Evolutionary conservation across 2,888 invertebrate species (phyloP).

Genomic region (Netelia fuscicornis): DNA sequence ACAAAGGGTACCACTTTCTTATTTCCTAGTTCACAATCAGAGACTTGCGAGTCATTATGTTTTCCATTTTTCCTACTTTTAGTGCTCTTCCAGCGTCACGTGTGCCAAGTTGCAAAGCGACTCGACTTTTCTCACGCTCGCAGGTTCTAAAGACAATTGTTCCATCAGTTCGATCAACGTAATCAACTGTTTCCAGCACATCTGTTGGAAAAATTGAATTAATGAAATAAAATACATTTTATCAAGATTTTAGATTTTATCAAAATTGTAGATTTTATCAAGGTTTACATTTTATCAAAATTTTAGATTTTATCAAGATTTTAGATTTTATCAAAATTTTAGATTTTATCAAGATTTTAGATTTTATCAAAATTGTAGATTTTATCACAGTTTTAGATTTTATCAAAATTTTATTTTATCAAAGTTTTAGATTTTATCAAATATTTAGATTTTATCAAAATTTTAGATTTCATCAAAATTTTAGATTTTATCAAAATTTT

Average conservation of each 20-base stretch:
- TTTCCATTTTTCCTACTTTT: conserved; percentile 91
- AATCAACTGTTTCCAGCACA: conserved; percentile 95
- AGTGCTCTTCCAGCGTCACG: conserved; percentile 94
- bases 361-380: too few species aligned
- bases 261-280: too few species aligned
- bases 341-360: too few species aligned
- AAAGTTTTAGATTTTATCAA: too few species aligned
- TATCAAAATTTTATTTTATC: too few species aligned
- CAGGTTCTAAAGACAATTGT: conserved; percentile 97
- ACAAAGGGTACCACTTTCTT: conserved; percentile 15
- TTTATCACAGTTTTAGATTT: too few species aligned
- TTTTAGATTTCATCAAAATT: too few species aligned
- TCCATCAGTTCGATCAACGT: conserved; percentile 94
- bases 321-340: too few species aligned
- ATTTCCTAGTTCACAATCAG: conserved; percentile 42
- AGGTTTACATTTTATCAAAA: too few species aligned
- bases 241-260: neutral
- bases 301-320: too few species aligned
- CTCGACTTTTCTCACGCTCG: conserved; percentile 90
- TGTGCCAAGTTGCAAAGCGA: conserved; percentile 98
- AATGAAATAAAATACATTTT: neutral
- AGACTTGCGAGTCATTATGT: conserved; percentile 11
- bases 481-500: too few species aligned
- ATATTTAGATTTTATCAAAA: too few species aligned
- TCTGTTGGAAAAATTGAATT: conserved; percentile 86